Evolutionary conservation across 2,888 invertebrate genomes (phyloP), one percentile per base, ranked within the genome.

Genomic region (Drosophila nr. perissopoda): DNA sequence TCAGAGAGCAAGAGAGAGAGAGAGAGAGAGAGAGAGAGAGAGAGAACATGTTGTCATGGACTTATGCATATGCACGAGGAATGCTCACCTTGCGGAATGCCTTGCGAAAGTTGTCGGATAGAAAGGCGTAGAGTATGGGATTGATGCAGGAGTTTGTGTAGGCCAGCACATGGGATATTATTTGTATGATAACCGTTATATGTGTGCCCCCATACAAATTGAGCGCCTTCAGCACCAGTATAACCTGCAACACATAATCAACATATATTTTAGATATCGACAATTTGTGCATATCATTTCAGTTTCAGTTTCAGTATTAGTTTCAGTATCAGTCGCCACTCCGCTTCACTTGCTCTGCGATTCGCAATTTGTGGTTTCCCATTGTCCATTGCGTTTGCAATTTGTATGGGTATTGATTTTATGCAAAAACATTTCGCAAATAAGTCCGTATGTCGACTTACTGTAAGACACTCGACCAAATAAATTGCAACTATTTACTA

Each of bases 81-180:
- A 29, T 51, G 29, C 13, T 89, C 79, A 93, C 95, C 93, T 95
- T 95, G 73, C 95, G 94, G 92, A 98, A 98, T 29, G 98, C 98
- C 91, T 97, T 96, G 83, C 98, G 95, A 94, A 99, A 98, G 94
- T 98, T 98, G 90, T 98, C 98, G 2, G 98, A 98, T 59, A 98
- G 94, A 93, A 98, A 98, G 5, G 98, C 98, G 94, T 99, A 99
- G 58, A 99, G 95, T 82, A 99, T 96, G 0, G 98, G 98, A 93
- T 99, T 98, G 89, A 99, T 96, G 92, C 98, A 98, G 90, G 97
- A 97, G 94, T 98, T 99, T 94, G 96, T 97, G 94, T 99, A 99
- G 25, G 98, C 98, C 70, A 97, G 93, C 29, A 97, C 96, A 89
- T 97, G 97, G 1, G 96, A 95, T 59, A 96, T 95, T 75, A 97